Evolutionary conservation across 2,888 invertebrate genomes (phyloP).

Genomic region (Netelia virgata): DNA sequence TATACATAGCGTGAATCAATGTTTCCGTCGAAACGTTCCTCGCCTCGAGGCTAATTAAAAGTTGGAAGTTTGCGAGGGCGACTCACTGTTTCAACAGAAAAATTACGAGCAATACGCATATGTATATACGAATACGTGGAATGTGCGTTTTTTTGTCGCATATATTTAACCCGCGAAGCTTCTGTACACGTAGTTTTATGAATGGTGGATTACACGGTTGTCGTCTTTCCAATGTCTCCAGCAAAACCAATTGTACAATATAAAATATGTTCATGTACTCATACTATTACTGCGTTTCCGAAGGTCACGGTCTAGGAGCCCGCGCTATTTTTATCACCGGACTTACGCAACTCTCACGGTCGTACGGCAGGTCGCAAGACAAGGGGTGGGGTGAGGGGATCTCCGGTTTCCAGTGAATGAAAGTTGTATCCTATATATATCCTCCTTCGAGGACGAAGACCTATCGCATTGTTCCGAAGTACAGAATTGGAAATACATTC

Average conservation of each 20-base stretch:
- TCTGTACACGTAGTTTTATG: conserved; percentile 43
- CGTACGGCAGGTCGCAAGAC: conserved; percentile 36
- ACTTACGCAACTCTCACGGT: conserved; percentile 65
- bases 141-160: neutral
- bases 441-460: conserved; percentile 31
- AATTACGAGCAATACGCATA: neutral
- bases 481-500: too few relatives aligned
- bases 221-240: conserved; percentile 42
- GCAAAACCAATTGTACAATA: conserved; percentile 31
- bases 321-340: conserved; percentile 63
- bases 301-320: conserved; percentile 67
- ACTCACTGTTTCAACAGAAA: neutral
- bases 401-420: conserved; percentile 47
- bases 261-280: neutral
- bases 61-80: neutral
- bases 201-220: conserved; percentile 55
- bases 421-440: conserved; percentile 32
- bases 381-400: neutral
- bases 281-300: conserved; percentile 35
- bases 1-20: conserved; percentile 3
- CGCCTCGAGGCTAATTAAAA: neutral
- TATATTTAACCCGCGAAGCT: conserved; percentile 15
- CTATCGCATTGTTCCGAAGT: too few relatives aligned
- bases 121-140: neutral
- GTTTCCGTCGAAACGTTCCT: conserved; percentile 4